Evolutionary conservation across 2,888 invertebrate species (phyloP), one percentile per base, ranked within the genome.

Genomic region (Drosophila mayaguana): DNA sequence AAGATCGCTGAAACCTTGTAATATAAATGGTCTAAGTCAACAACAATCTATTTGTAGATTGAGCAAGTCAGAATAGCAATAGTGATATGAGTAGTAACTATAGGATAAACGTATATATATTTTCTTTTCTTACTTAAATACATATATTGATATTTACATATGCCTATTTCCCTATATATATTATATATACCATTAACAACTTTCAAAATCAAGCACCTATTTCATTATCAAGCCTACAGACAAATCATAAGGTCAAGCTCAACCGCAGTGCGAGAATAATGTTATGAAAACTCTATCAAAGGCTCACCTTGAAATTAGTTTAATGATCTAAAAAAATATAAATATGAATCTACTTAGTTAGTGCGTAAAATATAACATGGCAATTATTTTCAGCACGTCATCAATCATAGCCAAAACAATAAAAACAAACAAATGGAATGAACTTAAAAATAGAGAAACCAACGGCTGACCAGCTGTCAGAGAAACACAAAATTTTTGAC

Each of bases 401-500:
- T 78, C 63, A 78, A 78, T 78, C 78, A 78, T 46, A 40, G 53
- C 16, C 9, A 57, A 48, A 63, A 51, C 42, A 66, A 40, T 42
- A 2, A 56, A 71, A 67, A 38, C 36, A 55, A 64, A 61, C 51
- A 67, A 73, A 64, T 48, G 32, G 16, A 43, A 56, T 43, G 22
- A 34, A 14, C 20, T 28, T 64, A 18, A 36, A 63, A 53, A 34
- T 48, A 61, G n/a, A 45, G 25, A 38, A 69, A 69, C 57, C 60
- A 69, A 59, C 36, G 43, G 60, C 50, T 65, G 66, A 67, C 60
- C 80, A 78, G 67, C 77, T 80, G 78, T 64, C 70, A 71, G 63
- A 45, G 60, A 38, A 43, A 20, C 22, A 53, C 14, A 16, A 38
- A 34, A 53, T 34, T 50, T 43, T 60, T 70, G 67, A 64, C 64